Percentiles rank a stretch among this genome's conserved stretches.
Conservation (phyloP, 2,888 invertebrate genomes). For the Anagyrus pseudococci region DNA sequence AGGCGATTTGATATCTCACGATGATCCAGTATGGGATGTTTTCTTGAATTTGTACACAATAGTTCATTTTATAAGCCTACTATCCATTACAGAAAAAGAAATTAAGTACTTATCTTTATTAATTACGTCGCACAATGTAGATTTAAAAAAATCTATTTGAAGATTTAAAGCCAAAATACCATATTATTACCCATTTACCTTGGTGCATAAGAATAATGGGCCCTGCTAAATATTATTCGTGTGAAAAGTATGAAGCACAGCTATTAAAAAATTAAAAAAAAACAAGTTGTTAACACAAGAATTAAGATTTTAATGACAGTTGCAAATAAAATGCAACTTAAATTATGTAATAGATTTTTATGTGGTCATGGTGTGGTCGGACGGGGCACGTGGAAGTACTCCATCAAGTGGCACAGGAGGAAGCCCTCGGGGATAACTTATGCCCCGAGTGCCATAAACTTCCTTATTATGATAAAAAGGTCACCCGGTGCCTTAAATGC, state of each 20-base stretch:
- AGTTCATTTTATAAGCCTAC: slow-evolving; percentile 17
- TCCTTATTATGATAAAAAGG: too few relatives aligned
- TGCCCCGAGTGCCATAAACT: too few relatives aligned
- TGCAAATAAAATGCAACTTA: slow-evolving; percentile 11
- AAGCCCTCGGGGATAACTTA: too few relatives aligned
- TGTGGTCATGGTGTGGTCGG: too few relatives aligned
- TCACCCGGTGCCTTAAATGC: too few relatives aligned
- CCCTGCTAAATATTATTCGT: slow-evolving; percentile 22
- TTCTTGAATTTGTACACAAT: slow-evolving; percentile 27
- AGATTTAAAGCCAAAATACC: slow-evolving; percentile 30
- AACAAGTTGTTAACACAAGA: slow-evolving; percentile 18
- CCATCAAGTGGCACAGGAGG: too few relatives aligned
- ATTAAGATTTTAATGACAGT: slow-evolving; percentile 20
- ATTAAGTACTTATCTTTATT: slow-evolving; percentile 19
- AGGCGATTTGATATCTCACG: slow-evolving; percentile 29
- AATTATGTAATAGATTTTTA: not conserved
- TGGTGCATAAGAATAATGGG: slow-evolving; percentile 16
- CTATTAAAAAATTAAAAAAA: slow-evolving; percentile 28
- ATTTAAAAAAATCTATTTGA: slow-evolving; percentile 22
- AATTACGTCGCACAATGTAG: slow-evolving; percentile 19
- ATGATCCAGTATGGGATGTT: slow-evolving; percentile 30
- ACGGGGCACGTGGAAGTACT: too few relatives aligned
- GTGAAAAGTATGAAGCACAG: slow-evolving; percentile 29
- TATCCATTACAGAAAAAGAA: slow-evolving; percentile 13
- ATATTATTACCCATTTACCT: slow-evolving; percentile 6